Base-by-base conservation (phyloP, 1,140 invertebrate genomes). In the Stegodyphus mimosarum region DNA sequence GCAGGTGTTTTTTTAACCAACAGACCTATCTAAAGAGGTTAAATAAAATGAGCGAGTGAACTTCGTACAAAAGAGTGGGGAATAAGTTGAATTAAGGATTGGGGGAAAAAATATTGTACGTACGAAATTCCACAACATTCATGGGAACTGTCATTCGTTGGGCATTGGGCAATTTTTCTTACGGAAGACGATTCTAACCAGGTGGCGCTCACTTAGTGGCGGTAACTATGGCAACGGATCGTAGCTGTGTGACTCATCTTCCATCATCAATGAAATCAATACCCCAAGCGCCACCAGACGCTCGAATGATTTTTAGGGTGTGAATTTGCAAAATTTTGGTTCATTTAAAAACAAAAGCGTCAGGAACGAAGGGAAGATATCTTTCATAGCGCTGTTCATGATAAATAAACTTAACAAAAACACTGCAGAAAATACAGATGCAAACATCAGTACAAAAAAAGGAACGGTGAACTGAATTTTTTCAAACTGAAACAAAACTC, bases 231-330 rank as follows among this genome's bases (percentile, higher is more conserved):
- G 64, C 50, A 70, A 84, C 81, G 51, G 60, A 81, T 81, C 79
- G 70, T 81, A 80, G 79, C 64, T 72, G 70, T 73, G 73, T 84
- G 81, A 84, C 72, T 84, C 81, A 84, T 84, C 81, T 69, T 76
- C 81, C 64, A 84, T 84, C 81, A 76, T 75, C 81, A 76, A 84
- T 84, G 81, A 84, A 84, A 84, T 84, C 81, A 84, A 84, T 84
- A 84, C 73, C 64, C 67, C 69, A 84, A 84, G 52, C 72, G 15
- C 64, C 49, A 2, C 15, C 15, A 11, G 55, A 60, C 1, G 9
- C 55, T 9, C 33, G 33, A 33, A 33, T 11, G 55, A 60, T 60
- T 60, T 60, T 60, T 15, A 15, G 55, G 55, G 55, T 60, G 55
- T 4, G 55, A 60, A 15, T 60, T 60, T 60, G 15, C 9, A 60